phyloP scores from a whole-genome alignment of 2,888 invertebrate genomes.

The Thelaira solivaga region DNA sequence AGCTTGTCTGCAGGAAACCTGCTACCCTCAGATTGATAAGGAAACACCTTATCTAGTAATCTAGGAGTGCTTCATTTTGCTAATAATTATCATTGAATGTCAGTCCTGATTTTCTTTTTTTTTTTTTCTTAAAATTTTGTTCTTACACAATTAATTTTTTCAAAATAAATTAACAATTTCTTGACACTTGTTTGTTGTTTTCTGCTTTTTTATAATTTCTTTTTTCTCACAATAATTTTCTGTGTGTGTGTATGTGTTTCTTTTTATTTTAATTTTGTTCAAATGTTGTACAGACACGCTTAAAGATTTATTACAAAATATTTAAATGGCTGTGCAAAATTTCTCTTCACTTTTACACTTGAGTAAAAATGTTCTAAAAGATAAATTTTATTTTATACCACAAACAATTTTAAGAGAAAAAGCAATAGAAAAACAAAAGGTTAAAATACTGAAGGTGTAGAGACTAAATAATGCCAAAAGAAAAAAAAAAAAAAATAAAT shows the following conservation, averaged over 20 bases:
- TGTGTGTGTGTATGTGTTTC: no score
- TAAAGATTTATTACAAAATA: slow-evolving; percentile 28
- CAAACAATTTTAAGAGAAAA: background rate
- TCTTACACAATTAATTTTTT: background rate
- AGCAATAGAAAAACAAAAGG: slow-evolving; percentile 19
- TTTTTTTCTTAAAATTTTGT: background rate
- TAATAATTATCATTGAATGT: no score
- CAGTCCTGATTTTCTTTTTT: no score
- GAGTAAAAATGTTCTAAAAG: slow-evolving; percentile 23
- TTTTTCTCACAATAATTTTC: slow-evolving; percentile 2
- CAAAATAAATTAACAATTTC: slow-evolving; percentile 8
- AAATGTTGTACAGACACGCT: slow-evolving; percentile 1
- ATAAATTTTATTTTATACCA: background rate
- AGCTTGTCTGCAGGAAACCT: no score
- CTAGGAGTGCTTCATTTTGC: no score
- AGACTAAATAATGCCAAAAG: no score
- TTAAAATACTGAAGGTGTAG: background rate
- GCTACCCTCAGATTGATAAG: no score
- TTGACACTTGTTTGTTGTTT: background rate
- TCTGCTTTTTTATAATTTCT: background rate
- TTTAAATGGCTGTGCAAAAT: slow-evolving; percentile 20
- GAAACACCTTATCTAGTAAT: no score
- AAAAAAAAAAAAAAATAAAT: no score
- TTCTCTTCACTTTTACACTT: slow-evolving; percentile 13
- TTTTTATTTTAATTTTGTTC: background rate